Percentiles rank a stretch among this genome's conserved stretches.
Conservation (phyloP, 2,888 invertebrate species). For the Melangyna quadrimaculata region DNA sequence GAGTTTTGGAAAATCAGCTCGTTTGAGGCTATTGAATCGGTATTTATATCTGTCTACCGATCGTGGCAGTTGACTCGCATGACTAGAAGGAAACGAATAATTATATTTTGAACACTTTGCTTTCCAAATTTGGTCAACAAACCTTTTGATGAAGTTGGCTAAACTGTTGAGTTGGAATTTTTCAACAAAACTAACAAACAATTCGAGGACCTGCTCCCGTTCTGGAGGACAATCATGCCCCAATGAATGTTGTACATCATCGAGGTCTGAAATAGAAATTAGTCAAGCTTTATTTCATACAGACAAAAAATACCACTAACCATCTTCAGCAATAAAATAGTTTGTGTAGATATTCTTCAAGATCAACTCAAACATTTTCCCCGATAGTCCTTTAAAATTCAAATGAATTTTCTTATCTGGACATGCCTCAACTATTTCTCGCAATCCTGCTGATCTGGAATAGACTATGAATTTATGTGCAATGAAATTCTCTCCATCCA, state of each 20-base stretch:
- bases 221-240: slow-evolving; percentile 74
- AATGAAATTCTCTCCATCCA: slow-evolving; percentile 84
- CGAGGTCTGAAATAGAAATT: slow-evolving; percentile 75
- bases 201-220: slow-evolving; percentile 73
- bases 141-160: slow-evolving; percentile 76
- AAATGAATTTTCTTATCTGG: slow-evolving; percentile 77
- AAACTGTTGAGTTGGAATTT: slow-evolving; percentile 78
- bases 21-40: slow-evolving; percentile 81
- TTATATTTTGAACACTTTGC: background rate
- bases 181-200: slow-evolving; percentile 76
- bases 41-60: slow-evolving; percentile 73
- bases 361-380: slow-evolving; percentile 87
- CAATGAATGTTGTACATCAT: slow-evolving; percentile 77
- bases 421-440: slow-evolving; percentile 82
- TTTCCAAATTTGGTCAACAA: background rate
- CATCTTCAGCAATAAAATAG: slow-evolving; percentile 77
- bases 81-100: slow-evolving; percentile 73
- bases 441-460: slow-evolving; percentile 84
- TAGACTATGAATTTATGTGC: slow-evolving; percentile 89
- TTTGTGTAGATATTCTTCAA: slow-evolving; percentile 86
- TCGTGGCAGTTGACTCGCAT: slow-evolving; percentile 65
- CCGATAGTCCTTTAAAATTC: slow-evolving; percentile 76
- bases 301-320: slow-evolving; percentile 69
- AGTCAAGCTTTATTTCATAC: background rate
- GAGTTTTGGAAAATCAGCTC: slow-evolving; percentile 82